Evolutionary conservation across 2,113 vertebrate genomes (phyloP), one percentile per base, ranked within the genome.

Genomic region (Larimichthys polyactis): DNA sequence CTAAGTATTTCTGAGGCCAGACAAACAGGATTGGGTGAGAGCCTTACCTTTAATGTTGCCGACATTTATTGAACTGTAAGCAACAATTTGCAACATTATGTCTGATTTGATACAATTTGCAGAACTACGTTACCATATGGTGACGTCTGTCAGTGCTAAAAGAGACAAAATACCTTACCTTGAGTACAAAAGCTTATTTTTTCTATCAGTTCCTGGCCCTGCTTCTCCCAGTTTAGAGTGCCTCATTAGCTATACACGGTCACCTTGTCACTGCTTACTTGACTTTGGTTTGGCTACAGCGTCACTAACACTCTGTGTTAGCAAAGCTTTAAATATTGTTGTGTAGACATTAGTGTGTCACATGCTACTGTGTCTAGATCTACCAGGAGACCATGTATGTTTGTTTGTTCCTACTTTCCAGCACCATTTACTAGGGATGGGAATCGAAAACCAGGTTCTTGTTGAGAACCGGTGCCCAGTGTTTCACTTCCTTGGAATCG

Each of bases 1-100:
- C 52, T 69, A 66, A 59, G 59, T 79, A 48, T 78, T 82, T 86
- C 54, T 70, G 44, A 70, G n/a, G 60, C 20, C 20, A 58, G 15
- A 78, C 6, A 51, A 58, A 75, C 44, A 4, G 36, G 29, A 65
- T 27, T n/a, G 59, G 27, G 49, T 57, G n/a, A 79, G 12, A 77
- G 57, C 27, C 29, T 54, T 49, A n/a, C 51, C 46, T 70, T 54
- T 44, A 69, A 75, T 29, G 36, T 67, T 49, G 43, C 14, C 4
- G 20, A 24, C 46, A 51, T 60, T 82, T 22, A 75, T 36, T 51
- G 64, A 75, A 73, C 65, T 75, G 14, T 69, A 48, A 29, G 49
- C 27, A 54, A 51, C 75, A 49, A 60, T 75, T 52, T 59, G 5
- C 40, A 57, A 62, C 70, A 49, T 60, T 16, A 55, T 48, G 43